A percentile compares a stretch with the other conserved stretches of the same genome.
Evolutionary conservation across 1,140 invertebrate species (phyloP).

Genomic region (Drosophila prosaltans): DNA sequence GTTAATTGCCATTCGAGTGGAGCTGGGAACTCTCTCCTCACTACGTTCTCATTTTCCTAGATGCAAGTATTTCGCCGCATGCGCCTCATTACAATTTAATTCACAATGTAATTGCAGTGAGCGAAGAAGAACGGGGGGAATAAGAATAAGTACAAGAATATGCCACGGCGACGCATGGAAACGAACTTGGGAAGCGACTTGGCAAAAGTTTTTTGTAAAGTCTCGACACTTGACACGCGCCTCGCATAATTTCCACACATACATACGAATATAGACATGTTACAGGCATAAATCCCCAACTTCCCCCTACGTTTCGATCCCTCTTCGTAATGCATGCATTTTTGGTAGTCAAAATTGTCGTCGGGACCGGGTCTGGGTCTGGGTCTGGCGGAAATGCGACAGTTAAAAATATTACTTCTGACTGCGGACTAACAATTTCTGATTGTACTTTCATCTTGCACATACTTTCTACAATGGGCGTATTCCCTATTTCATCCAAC

Average conservation of each 20-base stretch:
- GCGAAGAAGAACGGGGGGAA: slow-evolving; percentile 9
- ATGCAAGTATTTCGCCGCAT: slow-evolving; percentile 59
- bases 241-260: slow-evolving; percentile 70
- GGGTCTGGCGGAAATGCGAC: slow-evolving; percentile 69
- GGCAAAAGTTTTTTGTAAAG: slow-evolving; percentile 53
- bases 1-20: slow-evolving; percentile 73
- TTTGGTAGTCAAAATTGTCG: slow-evolving; percentile 60
- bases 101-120: slow-evolving; percentile 76
- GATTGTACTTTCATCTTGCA: background rate
- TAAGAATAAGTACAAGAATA: background rate
- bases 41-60: slow-evolving; percentile 61
- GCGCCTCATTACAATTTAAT: slow-evolving; percentile 81
- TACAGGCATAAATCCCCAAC: background rate
- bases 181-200: slow-evolving; percentile 27
- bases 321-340: slow-evolving; percentile 58
- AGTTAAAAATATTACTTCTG: slow-evolving; percentile 42
- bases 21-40: background rate
- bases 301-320: background rate
- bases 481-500: background rate
- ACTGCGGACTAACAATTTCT: slow-evolving; percentile 2
- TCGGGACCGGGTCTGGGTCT: slow-evolving; percentile 24
- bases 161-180: background rate
- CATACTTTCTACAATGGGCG: background rate
- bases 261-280: slow-evolving; percentile 20
- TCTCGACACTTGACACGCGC: slow-evolving; percentile 72